Percentiles rank a stretch among this genome's conserved stretches.
phyloP scores from a whole-genome alignment of 53 echinoderm and acorn worm genomes.

The Paracentrotus lividus region DNA sequence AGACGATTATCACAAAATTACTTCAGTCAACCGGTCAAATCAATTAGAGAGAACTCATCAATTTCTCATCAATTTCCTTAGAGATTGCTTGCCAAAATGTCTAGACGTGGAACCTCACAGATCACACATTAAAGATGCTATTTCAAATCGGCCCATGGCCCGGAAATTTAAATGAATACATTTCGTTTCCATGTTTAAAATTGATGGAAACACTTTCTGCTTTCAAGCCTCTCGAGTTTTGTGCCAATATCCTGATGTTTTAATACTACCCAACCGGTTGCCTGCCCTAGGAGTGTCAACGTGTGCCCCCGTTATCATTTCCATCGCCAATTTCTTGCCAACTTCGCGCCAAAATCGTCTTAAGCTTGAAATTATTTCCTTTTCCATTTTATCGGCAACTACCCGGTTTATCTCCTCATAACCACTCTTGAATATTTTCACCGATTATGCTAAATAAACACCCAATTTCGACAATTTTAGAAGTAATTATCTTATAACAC shows the following conservation, averaged over 20 bases:
- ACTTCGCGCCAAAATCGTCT: constrained; percentile 39
- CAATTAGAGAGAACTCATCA: constrained; percentile 33
- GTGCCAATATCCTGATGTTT: constrained; percentile 30
- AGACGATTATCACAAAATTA: background rate
- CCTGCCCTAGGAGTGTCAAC: background rate
- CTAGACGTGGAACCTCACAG: background rate
- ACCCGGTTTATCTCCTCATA: constrained; percentile 10
- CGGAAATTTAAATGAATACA: constrained; percentile 52
- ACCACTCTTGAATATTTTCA: background rate
- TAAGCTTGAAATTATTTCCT: constrained; percentile 32
- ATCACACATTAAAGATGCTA: background rate
- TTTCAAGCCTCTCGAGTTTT: background rate
- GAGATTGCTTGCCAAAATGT: constrained; percentile 14
- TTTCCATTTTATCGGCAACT: constrained; percentile 2
- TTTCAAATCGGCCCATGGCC: constrained; percentile 21
- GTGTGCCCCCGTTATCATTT: background rate
- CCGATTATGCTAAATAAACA: constrained; percentile 28
- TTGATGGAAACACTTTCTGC: constrained; percentile 34
- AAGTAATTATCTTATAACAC: background rate
- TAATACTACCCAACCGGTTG: background rate
- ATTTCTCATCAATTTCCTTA: constrained; percentile 28
- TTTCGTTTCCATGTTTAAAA: constrained; percentile 26
- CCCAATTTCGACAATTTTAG: background rate
- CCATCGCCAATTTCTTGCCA: background rate
- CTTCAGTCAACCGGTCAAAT: background rate